Base-by-base conservation (phyloP, 1,140 invertebrate genomes). In the Magallana angulata region DNA sequence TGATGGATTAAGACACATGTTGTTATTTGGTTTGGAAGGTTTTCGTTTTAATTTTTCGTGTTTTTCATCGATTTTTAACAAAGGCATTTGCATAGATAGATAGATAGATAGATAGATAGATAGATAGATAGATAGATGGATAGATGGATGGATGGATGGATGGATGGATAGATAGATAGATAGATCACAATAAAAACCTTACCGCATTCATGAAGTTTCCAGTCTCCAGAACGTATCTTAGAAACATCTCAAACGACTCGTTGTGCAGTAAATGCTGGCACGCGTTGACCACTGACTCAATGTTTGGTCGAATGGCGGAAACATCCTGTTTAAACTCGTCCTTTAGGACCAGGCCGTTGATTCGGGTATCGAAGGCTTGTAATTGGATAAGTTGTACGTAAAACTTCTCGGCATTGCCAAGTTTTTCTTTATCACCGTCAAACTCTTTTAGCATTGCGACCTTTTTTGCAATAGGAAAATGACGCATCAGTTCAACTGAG, bases 281-380 rank as follows among this genome's bases (percentile, higher is more conserved):
- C 83, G 98, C 98, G 36, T 97, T 96, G 82, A 98, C 97, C 95
- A 99, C 98, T 2, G 97, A 97, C 93, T 97, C 97, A 89, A 99
- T 98, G 90, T 98, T 97, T 24, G 99, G 95, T 97, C 98, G 98
- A 88, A 99, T 95, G 91, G 97, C 98, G 87, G 97, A 97, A 94
- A 98, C 97, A 89, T 98, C 98, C 0, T 97, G 96, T 0, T 97
- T 96, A 95, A 99, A 99, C 94, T 99, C 98, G 94, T 99, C 98
- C 94, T 98, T 98, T 56, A 99, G 94, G 12, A 95, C 88, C 93
- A 96, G 94, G 0, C 97, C 97, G 95, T 99, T 98, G 88, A 99
- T 98, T 59, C 98, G 96, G 85, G 99, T 94, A 94, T 98, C 97
- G 94, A 98, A 99, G 94, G 98, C 98, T 91, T 90, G 85, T 57